Percentiles rank a stretch among this genome's conserved stretches.
These are phyloP conservation scores for Conomelus anceps DNA, from an alignment of 2,888 invertebrate genomes.

Conservation along the genomic window DNA sequence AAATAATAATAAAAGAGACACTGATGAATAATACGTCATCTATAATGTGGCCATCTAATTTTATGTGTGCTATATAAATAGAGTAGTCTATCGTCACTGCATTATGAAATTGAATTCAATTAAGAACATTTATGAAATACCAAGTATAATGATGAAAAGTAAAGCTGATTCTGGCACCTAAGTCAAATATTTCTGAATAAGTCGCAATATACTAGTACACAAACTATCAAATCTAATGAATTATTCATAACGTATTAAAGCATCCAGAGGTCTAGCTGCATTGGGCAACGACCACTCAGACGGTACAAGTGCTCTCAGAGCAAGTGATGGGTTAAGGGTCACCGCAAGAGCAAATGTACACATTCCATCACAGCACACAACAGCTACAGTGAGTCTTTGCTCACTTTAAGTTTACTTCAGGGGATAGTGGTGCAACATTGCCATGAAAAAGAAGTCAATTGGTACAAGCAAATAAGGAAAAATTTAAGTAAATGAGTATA, in stretches of 20 bases:
- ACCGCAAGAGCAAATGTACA: neutral
- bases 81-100: too few relatives aligned
- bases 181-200: neutral
- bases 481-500: too few relatives aligned
- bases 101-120: too few relatives aligned
- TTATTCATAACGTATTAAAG: neutral
- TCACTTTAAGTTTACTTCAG: too few relatives aligned
- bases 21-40: neutral
- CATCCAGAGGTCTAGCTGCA: neutral
- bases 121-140: too few relatives aligned
- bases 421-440: too few relatives aligned
- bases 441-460: too few relatives aligned
- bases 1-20: too few relatives aligned
- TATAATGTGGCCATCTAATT: too few relatives aligned
- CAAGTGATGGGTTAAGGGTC: neutral
- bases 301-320: neutral
- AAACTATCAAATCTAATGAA: neutral
- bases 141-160: too few relatives aligned
- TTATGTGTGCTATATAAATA: too few relatives aligned
- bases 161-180: neutral
- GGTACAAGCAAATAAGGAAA: too few relatives aligned
- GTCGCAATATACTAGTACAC: neutral
- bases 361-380: neutral
- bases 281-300: neutral
- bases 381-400: neutral